These are phyloP conservation scores for Melanitta fusca DNA, from an alignment of 2,797 vertebrate genomes.

Conservation along the genomic window DNA sequence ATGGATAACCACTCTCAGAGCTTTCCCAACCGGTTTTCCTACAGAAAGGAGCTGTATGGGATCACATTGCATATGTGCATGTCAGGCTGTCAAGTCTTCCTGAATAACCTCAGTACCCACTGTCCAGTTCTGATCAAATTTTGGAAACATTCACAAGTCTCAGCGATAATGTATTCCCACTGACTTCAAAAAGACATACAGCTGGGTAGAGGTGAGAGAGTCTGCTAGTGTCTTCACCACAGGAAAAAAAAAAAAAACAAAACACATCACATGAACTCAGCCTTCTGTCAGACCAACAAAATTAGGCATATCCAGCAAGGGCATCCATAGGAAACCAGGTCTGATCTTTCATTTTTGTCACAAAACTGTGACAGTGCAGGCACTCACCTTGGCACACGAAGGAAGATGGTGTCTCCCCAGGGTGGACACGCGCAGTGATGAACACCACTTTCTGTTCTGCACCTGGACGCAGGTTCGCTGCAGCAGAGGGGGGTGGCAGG, in stretches of 20 bases:
- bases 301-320: accelerated
- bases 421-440: constrained; percentile 93
- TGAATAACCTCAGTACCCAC: neutral
- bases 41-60: neutral
- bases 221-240: neutral
- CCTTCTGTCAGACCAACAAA: neutral
- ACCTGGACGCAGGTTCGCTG: constrained; percentile 86
- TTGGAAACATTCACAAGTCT: neutral
- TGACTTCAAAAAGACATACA: neutral
- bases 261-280: accelerated
- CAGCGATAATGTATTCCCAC: neutral
- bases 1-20: neutral
- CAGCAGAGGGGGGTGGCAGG: neutral
- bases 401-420: constrained; percentile 97
- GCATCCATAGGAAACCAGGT: neutral
- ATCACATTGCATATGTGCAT: accelerated
- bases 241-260: neutral
- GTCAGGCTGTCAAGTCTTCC: neutral
- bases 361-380: neutral
- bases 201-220: neutral
- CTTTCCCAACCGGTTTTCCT: neutral
- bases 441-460: constrained; percentile 92
- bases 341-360: neutral
- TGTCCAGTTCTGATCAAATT: neutral
- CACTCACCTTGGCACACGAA: constrained; percentile 96